Conservation (phyloP, 2,888 invertebrate genomes). For the Pimpla rufipes region DNA sequence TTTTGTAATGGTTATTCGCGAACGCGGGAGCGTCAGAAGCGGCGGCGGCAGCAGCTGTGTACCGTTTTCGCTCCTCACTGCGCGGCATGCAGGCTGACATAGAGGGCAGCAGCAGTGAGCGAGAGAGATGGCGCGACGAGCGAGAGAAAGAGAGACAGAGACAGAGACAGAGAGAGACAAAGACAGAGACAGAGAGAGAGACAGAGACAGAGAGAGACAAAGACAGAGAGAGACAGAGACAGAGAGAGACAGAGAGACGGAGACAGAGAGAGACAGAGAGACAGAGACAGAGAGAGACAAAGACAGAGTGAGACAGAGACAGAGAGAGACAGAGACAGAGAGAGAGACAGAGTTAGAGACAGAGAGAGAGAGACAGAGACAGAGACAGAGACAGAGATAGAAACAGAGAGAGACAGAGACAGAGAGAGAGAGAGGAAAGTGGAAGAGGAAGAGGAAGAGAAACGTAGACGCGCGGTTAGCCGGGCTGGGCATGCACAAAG, state of each 20-base stretch:
- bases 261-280: conserved; percentile 48
- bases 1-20: conserved; percentile 52
- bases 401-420: conserved; percentile 15
- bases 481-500: conserved; percentile 66
- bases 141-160: conserved; percentile 22
- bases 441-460: conserved; percentile 44
- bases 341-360: too few relatives aligned
- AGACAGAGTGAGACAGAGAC: background rate
- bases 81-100: conserved; percentile 25
- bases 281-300: background rate
- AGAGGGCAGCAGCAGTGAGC: conserved; percentile 16
- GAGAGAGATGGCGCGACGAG: conserved; percentile 38
- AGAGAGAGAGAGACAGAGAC: conserved; percentile 2
- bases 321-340: conserved; percentile 12
- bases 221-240: background rate
- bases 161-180: background rate
- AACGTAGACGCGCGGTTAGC: conserved; percentile 58
- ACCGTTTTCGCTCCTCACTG: conserved; percentile 39
- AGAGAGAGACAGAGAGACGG: too few relatives aligned
- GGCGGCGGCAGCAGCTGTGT: conserved; percentile 43
- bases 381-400: background rate
- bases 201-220: conserved; percentile 40
- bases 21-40: conserved; percentile 27
- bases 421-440: conserved; percentile 29
- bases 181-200: conserved; percentile 7